Evolutionary conservation across 2,797 vertebrate genomes (phyloP).

Genomic region (Spatula clypeata): DNA sequence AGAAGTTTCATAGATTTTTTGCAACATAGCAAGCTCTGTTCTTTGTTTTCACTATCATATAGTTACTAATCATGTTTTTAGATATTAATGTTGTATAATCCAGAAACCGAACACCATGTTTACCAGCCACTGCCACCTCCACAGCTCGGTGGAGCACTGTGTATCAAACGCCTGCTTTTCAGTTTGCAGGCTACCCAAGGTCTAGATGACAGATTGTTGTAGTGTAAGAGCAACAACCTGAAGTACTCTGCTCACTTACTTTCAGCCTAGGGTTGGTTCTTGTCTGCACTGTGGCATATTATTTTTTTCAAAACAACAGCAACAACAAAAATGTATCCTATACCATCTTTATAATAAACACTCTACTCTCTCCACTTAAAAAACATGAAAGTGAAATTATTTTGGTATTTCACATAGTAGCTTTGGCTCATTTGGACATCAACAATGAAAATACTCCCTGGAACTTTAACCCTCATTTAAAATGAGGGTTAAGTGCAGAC

Average conservation of each 20-base stretch:
- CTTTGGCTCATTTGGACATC: background rate
- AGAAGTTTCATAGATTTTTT: background rate
- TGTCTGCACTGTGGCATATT: background rate
- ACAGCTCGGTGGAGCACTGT: background rate
- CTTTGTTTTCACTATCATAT: background rate
- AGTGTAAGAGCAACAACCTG: background rate
- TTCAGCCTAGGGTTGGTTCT: background rate
- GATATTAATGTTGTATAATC: background rate
- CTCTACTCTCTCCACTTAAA: background rate
- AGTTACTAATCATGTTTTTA: background rate
- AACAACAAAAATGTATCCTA: background rate
- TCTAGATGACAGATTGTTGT: background rate
- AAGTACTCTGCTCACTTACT: background rate
- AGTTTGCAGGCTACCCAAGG: background rate
- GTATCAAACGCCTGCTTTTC: background rate
- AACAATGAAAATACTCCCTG: background rate
- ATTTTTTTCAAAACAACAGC: background rate
- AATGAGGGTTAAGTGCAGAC: background rate
- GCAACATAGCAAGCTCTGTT: background rate
- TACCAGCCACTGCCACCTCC: fast-evolving
- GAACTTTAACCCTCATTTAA: background rate
- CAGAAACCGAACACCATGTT: background rate
- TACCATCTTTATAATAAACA: background rate
- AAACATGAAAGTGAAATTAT: background rate
- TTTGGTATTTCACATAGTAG: background rate